These are phyloP conservation scores for Trachelus stipa DNA, from an alignment of 2,888 invertebrate species.

Conservation along the genomic window DNA sequence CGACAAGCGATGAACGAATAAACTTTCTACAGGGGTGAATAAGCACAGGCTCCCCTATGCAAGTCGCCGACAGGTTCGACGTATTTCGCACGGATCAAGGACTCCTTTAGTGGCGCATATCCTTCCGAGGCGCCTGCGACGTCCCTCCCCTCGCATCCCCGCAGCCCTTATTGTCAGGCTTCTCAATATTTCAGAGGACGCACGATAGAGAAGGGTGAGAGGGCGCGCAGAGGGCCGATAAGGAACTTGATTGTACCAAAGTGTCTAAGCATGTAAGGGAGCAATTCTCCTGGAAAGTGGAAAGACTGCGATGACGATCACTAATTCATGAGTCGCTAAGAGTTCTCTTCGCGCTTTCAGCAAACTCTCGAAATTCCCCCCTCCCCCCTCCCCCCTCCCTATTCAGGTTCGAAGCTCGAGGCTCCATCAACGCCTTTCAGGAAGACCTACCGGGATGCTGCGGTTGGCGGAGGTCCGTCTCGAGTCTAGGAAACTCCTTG, in stretches of 20 bases:
- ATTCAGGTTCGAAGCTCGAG: background rate
- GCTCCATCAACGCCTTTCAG: constrained; percentile 14
- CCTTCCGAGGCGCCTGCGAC: no score
- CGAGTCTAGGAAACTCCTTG: no score
- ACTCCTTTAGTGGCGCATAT: no score
- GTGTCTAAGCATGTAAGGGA: no score
- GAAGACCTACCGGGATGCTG: background rate
- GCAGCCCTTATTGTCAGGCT: no score
- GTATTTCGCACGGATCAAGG: background rate
- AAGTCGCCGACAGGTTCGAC: background rate
- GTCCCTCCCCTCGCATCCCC: no score
- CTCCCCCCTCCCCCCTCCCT: no score
- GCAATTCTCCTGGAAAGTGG: no score
- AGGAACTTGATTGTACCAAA: no score
- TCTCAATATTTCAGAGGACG: no score
- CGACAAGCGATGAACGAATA: constrained; percentile 57
- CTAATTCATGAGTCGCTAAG: constrained; percentile 19
- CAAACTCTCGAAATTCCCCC: background rate
- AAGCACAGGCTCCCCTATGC: background rate
- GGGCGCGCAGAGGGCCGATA: no score
- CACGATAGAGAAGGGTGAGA: no score
- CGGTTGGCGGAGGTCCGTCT: background rate
- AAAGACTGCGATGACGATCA: constrained; percentile 12
- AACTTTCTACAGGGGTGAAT: constrained; percentile 46
- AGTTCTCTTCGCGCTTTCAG: constrained; percentile 13